Evolutionary conservation across 92 coral and sea anemone species (phyloP).

Genomic region (Palythoa grandis): DNA sequence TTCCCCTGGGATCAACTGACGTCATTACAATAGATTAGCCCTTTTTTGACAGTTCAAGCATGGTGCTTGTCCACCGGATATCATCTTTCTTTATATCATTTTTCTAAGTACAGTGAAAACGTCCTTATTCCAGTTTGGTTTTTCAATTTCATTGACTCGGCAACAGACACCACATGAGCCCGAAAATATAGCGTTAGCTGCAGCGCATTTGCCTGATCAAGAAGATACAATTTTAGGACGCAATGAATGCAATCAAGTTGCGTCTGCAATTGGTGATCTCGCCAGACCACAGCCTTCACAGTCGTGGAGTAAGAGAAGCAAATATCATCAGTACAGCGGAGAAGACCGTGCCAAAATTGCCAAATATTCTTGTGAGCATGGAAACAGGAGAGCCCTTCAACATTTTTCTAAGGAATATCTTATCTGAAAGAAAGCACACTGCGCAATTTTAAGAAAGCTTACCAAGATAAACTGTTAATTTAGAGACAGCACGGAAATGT

Average conservation of each 20-base stretch:
- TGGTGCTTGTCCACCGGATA: constrained; percentile 52
- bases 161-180: constrained; percentile 58
- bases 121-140: constrained; percentile 58
- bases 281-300: constrained; percentile 63
- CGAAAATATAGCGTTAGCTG: constrained; percentile 53
- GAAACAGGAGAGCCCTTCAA: constrained; percentile 60
- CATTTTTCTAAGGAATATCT: constrained; percentile 57
- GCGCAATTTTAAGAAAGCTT: constrained; percentile 49
- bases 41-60: constrained; percentile 53
- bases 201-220: constrained; percentile 54
- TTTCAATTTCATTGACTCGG: constrained; percentile 58
- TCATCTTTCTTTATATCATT: constrained; percentile 52
- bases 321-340: constrained; percentile 57
- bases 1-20: constrained; percentile 53
- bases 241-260: constrained; percentile 57
- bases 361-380: constrained; percentile 54
- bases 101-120: constrained; percentile 53
- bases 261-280: constrained; percentile 59
- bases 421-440: constrained; percentile 53
- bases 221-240: constrained; percentile 57
- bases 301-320: constrained; percentile 53
- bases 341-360: constrained; percentile 62
- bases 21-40: constrained; percentile 52
- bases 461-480: constrained; percentile 45
- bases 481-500: constrained; percentile 56